A percentile compares a stretch with the other conserved stretches of the same genome.
Conservation (phyloP, 2,797 vertebrate species). For the Thripadectes ignobilis region DNA sequence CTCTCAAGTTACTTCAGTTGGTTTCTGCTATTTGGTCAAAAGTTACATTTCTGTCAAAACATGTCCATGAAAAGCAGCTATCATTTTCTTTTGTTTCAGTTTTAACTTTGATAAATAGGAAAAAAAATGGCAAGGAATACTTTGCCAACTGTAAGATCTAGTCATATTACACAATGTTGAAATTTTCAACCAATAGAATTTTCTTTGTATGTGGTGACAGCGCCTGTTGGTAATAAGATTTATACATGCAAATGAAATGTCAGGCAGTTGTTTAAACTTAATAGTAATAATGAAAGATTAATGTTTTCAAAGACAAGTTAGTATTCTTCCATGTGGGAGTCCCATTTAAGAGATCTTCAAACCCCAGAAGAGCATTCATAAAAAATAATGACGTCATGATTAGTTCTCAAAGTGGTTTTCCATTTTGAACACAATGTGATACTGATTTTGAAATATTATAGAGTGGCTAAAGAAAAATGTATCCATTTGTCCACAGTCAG, state of each 20-base stretch:
- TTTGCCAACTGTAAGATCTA: background rate
- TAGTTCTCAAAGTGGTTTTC: background rate
- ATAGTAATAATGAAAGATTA: background rate
- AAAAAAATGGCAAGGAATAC: background rate
- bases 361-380: background rate
- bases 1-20: background rate
- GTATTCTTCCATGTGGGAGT: background rate
- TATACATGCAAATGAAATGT: background rate
- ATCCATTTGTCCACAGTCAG: background rate
- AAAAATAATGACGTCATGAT: background rate
- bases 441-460: background rate
- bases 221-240: background rate
- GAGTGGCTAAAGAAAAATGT: background rate
- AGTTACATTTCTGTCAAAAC: background rate
- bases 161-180: background rate
- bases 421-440: background rate
- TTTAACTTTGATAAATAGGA: background rate
- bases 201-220: background rate
- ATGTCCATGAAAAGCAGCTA: background rate
- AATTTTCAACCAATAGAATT: background rate
- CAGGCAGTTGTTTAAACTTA: background rate
- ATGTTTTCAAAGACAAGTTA: background rate
- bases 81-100: background rate
- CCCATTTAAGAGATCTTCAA: background rate
- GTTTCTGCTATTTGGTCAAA: background rate